These are phyloP conservation scores for Pogonocherus hispidulus DNA, from an alignment of 2,888 invertebrate species.

Conservation along the genomic window DNA sequence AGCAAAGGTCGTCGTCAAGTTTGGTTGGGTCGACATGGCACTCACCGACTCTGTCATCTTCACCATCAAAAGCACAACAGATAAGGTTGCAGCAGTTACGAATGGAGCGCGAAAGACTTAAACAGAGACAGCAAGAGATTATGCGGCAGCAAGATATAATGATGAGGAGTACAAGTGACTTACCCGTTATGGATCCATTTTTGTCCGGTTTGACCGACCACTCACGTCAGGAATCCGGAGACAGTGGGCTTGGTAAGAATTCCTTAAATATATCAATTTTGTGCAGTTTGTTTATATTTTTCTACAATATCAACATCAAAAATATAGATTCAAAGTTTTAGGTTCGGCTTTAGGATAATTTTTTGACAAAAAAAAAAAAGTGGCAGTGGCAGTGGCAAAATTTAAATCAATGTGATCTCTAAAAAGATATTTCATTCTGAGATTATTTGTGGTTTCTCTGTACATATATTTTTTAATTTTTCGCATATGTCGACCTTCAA, in stretches of 20 bases:
- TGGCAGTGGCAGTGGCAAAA: too few relatives aligned
- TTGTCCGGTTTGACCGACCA: conserved; percentile 88
- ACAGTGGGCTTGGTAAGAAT: conserved; percentile 86
- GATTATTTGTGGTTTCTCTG: too few relatives aligned
- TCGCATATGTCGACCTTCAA: too few relatives aligned
- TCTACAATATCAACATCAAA: not conserved
- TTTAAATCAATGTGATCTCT: too few relatives aligned
- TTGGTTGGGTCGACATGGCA: conserved; percentile 59
- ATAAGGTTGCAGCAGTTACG: conserved; percentile 86
- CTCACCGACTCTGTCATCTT: conserved; percentile 70
- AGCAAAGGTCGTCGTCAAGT: conserved; percentile 63
- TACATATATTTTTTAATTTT: too few relatives aligned
- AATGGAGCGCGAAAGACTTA: conserved; percentile 89
- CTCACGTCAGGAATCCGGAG: conserved; percentile 94
- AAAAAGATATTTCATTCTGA: too few relatives aligned
- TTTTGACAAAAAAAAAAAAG: too few relatives aligned
- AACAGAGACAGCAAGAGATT: conserved; percentile 91
- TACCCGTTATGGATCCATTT: conserved; percentile 83
- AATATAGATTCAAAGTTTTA: too few relatives aligned
- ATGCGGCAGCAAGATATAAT: conserved; percentile 86
- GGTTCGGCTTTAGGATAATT: too few relatives aligned
- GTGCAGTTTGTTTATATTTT: not conserved
- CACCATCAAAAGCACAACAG: conserved; percentile 80
- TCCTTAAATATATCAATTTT: too few relatives aligned
- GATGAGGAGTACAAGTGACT: conserved; percentile 77